These are phyloP conservation scores for Tachina grossa DNA, from an alignment of 2,888 invertebrate species.

Conservation along the genomic window DNA sequence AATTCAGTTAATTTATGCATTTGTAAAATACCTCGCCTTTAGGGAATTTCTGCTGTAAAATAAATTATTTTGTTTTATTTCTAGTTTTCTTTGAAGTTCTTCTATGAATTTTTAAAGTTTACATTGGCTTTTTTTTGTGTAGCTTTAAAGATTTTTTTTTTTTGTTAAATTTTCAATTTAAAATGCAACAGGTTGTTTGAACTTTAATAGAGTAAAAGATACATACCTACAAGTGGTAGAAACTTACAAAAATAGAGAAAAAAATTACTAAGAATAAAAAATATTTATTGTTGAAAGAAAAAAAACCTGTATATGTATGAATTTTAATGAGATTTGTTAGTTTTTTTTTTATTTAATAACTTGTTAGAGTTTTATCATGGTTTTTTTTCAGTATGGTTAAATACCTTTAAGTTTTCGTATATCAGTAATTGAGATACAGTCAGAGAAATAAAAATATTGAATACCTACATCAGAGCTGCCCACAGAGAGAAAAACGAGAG, in stretches of 20 bases:
- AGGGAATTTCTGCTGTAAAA: constrained; percentile 10
- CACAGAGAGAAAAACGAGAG: no score
- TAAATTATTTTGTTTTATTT: constrained; percentile 18
- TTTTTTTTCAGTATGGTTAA: constrained; percentile 2
- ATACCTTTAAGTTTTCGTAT: constrained; percentile 9
- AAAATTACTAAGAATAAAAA: constrained; percentile 12
- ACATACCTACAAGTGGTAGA: background rate
- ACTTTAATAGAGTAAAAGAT: constrained; percentile 37
- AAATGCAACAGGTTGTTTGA: constrained; percentile 62
- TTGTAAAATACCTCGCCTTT: constrained; percentile 9
- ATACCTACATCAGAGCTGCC: no score
- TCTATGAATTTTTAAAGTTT: constrained; percentile 16
- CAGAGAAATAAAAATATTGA: background rate
- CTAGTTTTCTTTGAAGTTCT: constrained; percentile 3
- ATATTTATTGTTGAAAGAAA: constrained; percentile 39
- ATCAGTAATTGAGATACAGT: background rate
- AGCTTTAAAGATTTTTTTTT: constrained; percentile 1
- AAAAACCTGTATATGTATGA: constrained; percentile 45
- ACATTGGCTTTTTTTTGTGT: background rate
- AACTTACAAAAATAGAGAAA: background rate
- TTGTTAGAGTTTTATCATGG: constrained; percentile 15
- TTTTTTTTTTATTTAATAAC: constrained; percentile 37
- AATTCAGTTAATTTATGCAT: constrained; percentile 39
- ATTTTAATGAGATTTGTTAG: constrained; percentile 49
- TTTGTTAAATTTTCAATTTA: constrained; percentile 16